These are phyloP conservation scores for Corvus hawaiiensis DNA, from an alignment of 2,113 vertebrate genomes.

Conservation along the genomic window DNA sequence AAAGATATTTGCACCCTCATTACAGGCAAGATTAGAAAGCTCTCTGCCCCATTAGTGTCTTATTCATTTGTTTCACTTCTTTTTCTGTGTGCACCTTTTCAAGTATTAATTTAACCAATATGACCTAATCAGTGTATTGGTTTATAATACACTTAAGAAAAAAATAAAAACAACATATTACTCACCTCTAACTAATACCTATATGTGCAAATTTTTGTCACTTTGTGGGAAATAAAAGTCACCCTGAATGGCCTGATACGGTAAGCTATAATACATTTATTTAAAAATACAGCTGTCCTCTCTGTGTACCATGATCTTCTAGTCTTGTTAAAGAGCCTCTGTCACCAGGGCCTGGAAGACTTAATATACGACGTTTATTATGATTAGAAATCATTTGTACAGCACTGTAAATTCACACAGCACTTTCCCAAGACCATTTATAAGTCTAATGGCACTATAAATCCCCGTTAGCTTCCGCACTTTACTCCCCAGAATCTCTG, in stretches of 20 bases:
- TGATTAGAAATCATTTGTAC: conserved; percentile 69
- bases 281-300: conserved; percentile 62
- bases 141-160: not conserved
- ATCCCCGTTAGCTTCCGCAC: conserved; percentile 55
- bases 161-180: not conserved
- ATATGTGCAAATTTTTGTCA: not conserved
- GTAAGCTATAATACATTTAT: conserved; percentile 39
- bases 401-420: conserved; percentile 67
- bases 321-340: conserved; percentile 62
- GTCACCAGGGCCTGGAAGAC: conserved; percentile 57
- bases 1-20: not conserved
- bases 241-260: conserved; percentile 14
- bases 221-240: conserved; percentile 47
- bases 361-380: conserved; percentile 65
- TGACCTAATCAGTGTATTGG: not conserved
- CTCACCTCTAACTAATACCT: not conserved
- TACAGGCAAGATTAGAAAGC: not conserved
- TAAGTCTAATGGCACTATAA: conserved; percentile 66
- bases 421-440: conserved; percentile 61
- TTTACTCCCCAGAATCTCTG: conserved; percentile 46
- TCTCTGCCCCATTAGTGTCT: not conserved
- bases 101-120: not conserved
- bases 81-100: not conserved
- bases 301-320: conserved; percentile 47
- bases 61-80: not conserved